Evolutionary conservation across 1,140 invertebrate genomes (phyloP), one percentile per base, ranked within the genome.

Genomic region (Sesamia nonagrioides): DNA sequence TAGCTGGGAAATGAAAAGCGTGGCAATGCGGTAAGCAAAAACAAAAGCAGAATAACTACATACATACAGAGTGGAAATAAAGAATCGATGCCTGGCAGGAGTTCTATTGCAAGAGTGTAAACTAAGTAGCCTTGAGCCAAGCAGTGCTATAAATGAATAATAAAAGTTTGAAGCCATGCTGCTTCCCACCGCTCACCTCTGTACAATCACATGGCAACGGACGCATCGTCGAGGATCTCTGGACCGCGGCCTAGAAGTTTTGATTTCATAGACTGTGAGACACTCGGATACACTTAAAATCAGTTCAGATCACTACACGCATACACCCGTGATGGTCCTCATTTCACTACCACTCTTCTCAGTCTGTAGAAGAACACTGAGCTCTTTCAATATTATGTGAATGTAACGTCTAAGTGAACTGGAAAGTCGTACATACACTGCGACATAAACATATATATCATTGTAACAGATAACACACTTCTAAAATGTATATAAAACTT

Each of bases 181-280:
- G 8, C 42, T 50, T 61, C 21, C 58, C 27, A 42, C 56, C 42
- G 56, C 73, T 75, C 73, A 75, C 73, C 73, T 75, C 73, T 50
- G 73, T 61, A 75, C 56, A 63, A 33, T 75, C 73, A 56, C 73
- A 75, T 33, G 37, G 58, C 33, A 60, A 60, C 17, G 58, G 73
- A 35, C 56, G 42, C 58, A 63, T 42, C 40, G 58, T 21, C 15
- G 73, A 48, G 13, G 45, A 33, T 35, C 58, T 61, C 58, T 75
- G 58, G 21, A 75, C 73, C 7, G 73, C 58, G 13, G 73, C 73
- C 73, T 75, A 75, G 73, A 75, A 61, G 56, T 75, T 75, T 75
- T 63, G 17, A 75, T 75, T 63, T 52, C n/a, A 75, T 42, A 75
- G 18, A 74, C 37, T 60, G 27, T 27, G 42, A 75, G 40, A 63